Evolutionary conservation across 2,888 invertebrate genomes (phyloP).

Genomic region (Orchestes rusci): DNA sequence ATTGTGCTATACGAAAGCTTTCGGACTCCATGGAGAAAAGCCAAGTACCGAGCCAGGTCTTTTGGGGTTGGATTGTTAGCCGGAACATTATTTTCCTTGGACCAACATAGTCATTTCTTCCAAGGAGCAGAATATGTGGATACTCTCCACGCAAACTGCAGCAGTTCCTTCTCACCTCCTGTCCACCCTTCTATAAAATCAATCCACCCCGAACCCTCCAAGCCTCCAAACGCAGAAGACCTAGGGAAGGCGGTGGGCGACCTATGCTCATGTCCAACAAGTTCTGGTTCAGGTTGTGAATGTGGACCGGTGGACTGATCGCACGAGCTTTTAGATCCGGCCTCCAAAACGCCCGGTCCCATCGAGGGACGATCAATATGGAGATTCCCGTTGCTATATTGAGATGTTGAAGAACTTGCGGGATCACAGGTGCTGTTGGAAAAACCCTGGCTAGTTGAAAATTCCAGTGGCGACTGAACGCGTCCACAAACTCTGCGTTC

Average conservation of each 20-base stretch:
- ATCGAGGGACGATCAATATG: slow-evolving; percentile 28
- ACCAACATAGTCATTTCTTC: slow-evolving; percentile 9
- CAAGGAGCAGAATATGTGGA: slow-evolving; percentile 17
- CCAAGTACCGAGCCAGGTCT: slow-evolving; percentile 4
- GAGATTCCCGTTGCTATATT: slow-evolving; percentile 26
- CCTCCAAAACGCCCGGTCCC: slow-evolving; percentile 30
- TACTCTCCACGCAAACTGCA: slow-evolving; percentile 16
- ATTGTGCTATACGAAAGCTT: slow-evolving; percentile 10
- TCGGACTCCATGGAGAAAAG: slow-evolving; percentile 3
- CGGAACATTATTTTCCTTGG: slow-evolving; percentile 5
- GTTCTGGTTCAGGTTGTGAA: slow-evolving; percentile 15
- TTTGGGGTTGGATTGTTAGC: slow-evolving; percentile 6
- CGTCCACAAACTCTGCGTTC: slow-evolving; percentile 18
- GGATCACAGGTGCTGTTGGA: slow-evolving; percentile 31
- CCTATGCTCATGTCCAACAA: slow-evolving; percentile 14
- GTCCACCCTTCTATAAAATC: slow-evolving; percentile 21
- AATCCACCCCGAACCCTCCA: slow-evolving; percentile 20
- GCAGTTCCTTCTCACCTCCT: slow-evolving; percentile 15
- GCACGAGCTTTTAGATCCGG: slow-evolving; percentile 33
- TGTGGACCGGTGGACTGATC: slow-evolving; percentile 13
- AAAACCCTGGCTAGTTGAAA: slow-evolving; percentile 28
- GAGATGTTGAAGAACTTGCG: slow-evolving; percentile 27
- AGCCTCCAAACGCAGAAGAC: slow-evolving; percentile 17
- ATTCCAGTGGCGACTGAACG: slow-evolving; percentile 21
- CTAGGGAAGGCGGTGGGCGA: slow-evolving; percentile 9